Evolutionary conservation across 2,113 vertebrate genomes (phyloP), one percentile per base, ranked within the genome.

Genomic region (Clupea harengus): DNA sequence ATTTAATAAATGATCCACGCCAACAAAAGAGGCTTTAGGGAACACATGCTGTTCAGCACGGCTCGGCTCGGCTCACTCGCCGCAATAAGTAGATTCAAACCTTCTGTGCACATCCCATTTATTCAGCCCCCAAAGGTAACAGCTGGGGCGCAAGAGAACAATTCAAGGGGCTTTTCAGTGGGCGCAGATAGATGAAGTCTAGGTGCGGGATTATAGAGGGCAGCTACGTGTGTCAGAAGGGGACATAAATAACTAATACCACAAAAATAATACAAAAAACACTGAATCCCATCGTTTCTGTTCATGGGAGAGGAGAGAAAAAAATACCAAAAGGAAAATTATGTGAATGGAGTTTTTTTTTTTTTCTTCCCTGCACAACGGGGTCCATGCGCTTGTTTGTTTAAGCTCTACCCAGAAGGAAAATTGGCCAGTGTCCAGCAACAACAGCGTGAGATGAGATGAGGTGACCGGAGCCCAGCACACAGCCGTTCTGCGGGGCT

Each of bases 361-460:
- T 39, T 39, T 5, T 11, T 32, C 7, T 11, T 4, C 64, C 64
- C 25, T 0, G 28, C 32, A 25, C 64, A 25, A 7, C 9, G 8
- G 72, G 28, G 72, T 78, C 72, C 17, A 45, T 72, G 81, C 44
- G 8, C 20, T 82, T 87, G 75, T 84, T 87, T 84, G 81, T 64
- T 45, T 46, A 81, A 81, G 83, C 25, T 45, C 50, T 60, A 50
- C 44, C 52, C 45, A 67, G 28, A 83, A 72, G 75, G 86, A 84
- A 54, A 87, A 13, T 28, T 87, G 86, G 86, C 83, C 11, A 3
- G 10, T 44, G 44, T n/a, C 82, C 86, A 87, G 28, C 54, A 50
- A 18, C 84, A 64, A 82, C 86, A 81, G 50, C 25, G 18, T 22
- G 54, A 22, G 54, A 60, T 32, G 81, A 75, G 67, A 75, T 75